phyloP scores from a whole-genome alignment of 1,140 invertebrate species.

The Thaumetopoea pityocampa region DNA sequence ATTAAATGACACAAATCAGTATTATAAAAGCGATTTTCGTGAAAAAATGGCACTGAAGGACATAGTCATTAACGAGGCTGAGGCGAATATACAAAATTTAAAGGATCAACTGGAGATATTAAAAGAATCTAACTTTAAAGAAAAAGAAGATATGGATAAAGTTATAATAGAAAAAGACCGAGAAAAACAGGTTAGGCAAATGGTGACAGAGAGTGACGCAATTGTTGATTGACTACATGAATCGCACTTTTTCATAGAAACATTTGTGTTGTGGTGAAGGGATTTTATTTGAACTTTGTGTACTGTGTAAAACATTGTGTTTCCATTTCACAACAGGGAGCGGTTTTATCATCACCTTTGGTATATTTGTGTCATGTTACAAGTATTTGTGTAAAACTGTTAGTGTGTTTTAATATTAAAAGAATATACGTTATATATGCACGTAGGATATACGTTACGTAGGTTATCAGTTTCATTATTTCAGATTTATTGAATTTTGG shows the following conservation, averaged over 20 bases:
- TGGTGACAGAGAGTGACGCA: constrained; percentile 19
- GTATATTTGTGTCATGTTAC: no score
- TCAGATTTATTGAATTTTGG: no score
- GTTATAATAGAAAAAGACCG: constrained; percentile 38
- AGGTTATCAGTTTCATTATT: no score
- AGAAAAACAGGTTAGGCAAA: constrained; percentile 51
- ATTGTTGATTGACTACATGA: constrained; percentile 14
- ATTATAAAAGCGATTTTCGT: constrained; percentile 16
- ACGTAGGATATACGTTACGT: no score
- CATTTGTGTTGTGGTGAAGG: constrained; percentile 10
- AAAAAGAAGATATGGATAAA: constrained; percentile 46
- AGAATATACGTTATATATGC: no score
- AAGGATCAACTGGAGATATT: constrained; percentile 47
- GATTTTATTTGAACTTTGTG: neutral
- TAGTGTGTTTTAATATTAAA: no score
- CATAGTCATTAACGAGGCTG: constrained; percentile 41
- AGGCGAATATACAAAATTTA: constrained; percentile 44
- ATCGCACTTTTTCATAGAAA: constrained; percentile 1
- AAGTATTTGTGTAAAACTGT: no score
- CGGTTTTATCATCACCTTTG: no score
- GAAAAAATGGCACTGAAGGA: constrained; percentile 33
- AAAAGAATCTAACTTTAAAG: constrained; percentile 40
- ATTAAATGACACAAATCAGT: constrained; percentile 29
- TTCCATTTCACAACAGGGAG: no score
- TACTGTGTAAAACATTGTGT: no score